These are phyloP conservation scores for Melinaea marsaeus DNA, from an alignment of 2,888 invertebrate genomes.

Conservation along the genomic window DNA sequence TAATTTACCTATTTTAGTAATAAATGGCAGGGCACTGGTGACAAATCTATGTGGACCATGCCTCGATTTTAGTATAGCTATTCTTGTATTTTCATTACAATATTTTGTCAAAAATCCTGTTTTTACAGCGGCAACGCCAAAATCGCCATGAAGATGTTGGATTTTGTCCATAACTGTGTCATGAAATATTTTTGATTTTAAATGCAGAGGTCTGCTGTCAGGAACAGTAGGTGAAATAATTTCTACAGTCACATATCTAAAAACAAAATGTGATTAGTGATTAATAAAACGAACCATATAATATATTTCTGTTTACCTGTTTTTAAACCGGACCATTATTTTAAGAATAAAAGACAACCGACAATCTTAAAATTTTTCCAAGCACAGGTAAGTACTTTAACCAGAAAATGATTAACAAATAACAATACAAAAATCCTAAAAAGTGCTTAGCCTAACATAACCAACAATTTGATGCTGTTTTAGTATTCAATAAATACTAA, in stretches of 20 bases:
- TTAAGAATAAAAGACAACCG: background rate
- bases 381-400: too few relatives aligned
- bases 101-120: slow-evolving; percentile 87
- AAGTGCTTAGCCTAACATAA: too few relatives aligned
- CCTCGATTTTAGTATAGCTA: slow-evolving; percentile 83
- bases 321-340: slow-evolving; percentile 80
- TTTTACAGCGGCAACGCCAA: slow-evolving; percentile 83
- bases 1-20: slow-evolving; percentile 81
- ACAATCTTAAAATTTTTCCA: too few relatives aligned
- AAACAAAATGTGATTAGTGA: slow-evolving; percentile 8
- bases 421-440: too few relatives aligned
- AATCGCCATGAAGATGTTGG: slow-evolving; percentile 85
- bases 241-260: slow-evolving; percentile 83
- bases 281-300: background rate
- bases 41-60: slow-evolving; percentile 87
- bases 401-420: too few relatives aligned
- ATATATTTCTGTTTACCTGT: slow-evolving; percentile 67
- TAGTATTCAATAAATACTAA: too few relatives aligned
- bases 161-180: slow-evolving; percentile 80
- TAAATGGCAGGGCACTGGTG: slow-evolving; percentile 81
- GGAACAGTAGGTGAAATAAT: slow-evolving; percentile 73
- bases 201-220: slow-evolving; percentile 64
- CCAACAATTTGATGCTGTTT: too few relatives aligned
- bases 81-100: slow-evolving; percentile 85
- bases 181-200: slow-evolving; percentile 76